These are phyloP conservation scores for Notiomystis cincta DNA, from an alignment of 2,113 vertebrate genomes.

Conservation along the genomic window DNA sequence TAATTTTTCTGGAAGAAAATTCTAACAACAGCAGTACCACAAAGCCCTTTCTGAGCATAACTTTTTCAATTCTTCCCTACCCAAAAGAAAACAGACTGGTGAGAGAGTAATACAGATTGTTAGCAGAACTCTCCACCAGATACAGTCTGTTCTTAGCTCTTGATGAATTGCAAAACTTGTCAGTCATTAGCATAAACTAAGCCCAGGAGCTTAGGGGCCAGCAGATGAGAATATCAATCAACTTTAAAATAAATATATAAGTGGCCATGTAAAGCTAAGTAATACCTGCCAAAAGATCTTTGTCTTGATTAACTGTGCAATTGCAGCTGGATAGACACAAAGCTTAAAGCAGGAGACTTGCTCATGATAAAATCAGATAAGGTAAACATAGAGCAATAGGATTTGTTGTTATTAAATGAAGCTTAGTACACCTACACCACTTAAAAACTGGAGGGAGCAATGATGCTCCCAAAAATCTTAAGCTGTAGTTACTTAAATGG, in stretches of 20 bases:
- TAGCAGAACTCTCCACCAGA: conserved; percentile 25
- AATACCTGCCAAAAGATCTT: background rate
- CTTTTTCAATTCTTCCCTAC: background rate
- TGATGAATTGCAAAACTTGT: conserved; percentile 27
- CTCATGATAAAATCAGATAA: background rate
- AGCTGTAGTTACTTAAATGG: background rate
- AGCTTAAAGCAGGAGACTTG: background rate
- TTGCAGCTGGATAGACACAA: background rate
- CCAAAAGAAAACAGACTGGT: background rate
- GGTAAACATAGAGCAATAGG: background rate
- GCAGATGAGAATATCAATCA: conserved; percentile 25
- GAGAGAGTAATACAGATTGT: background rate
- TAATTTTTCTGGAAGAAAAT: background rate
- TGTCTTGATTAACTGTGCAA: background rate
- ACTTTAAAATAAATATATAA: conserved; percentile 22
- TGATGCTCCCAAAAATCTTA: background rate
- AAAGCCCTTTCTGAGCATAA: background rate
- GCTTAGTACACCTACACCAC: background rate
- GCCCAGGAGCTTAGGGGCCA: background rate
- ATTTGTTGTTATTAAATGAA: background rate
- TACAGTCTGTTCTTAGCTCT: conserved; percentile 17
- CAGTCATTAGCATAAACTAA: conserved; percentile 44
- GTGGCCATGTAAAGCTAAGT: background rate
- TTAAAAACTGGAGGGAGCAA: background rate
- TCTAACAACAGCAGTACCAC: background rate